These are phyloP conservation scores for Chlamydotis undulata DNA, from an alignment of 2,113 vertebrate genomes.

Conservation along the genomic window DNA sequence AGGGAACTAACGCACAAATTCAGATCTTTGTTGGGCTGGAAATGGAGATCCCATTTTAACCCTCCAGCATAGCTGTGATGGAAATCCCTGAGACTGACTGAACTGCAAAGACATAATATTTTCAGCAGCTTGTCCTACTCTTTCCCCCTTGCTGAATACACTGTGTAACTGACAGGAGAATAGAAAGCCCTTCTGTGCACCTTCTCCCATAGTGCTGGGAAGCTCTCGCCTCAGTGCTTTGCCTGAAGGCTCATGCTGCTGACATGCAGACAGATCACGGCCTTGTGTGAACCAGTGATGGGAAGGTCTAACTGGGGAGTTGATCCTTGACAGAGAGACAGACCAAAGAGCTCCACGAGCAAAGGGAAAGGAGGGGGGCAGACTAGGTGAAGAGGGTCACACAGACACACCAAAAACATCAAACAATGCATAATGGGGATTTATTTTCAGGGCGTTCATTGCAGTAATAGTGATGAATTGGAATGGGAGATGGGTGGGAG, in stretches of 20 bases:
- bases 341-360: background rate
- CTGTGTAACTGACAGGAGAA: background rate
- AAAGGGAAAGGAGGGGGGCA: background rate
- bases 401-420: background rate
- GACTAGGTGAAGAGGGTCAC: background rate
- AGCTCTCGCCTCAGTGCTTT: background rate
- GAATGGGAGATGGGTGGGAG: background rate
- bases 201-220: background rate
- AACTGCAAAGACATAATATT: background rate
- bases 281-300: background rate
- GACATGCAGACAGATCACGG: rapidly evolving
- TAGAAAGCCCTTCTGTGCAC: background rate
- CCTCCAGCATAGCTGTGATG: background rate
- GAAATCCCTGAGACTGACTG: background rate
- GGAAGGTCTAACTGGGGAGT: background rate
- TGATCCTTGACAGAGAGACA: background rate
- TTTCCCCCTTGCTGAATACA: background rate
- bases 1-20: background rate
- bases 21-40: background rate
- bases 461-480: background rate
- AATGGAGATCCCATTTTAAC: background rate
- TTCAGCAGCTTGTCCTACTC: background rate
- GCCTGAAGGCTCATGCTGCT: background rate
- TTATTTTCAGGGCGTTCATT: rapidly evolving
- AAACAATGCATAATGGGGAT: rapidly evolving